phyloP scores from a whole-genome alignment of 2,888 invertebrate genomes.

The Andrena fulva region DNA sequence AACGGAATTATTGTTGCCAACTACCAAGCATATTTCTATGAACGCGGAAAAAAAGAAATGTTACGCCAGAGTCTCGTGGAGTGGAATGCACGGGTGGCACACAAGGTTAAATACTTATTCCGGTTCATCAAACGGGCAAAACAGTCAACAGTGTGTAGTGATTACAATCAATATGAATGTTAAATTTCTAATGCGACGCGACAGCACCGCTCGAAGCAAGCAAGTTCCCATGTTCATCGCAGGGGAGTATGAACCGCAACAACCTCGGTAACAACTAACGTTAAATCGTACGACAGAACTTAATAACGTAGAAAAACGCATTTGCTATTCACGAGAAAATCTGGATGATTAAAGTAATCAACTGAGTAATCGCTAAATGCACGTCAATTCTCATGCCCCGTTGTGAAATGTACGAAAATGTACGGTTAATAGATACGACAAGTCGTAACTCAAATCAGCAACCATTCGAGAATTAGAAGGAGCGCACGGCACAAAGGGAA shows the following conservation, averaged over 20 bases:
- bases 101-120: not conserved
- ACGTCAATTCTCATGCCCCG: too few species aligned
- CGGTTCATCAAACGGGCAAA: not conserved
- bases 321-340: too few species aligned
- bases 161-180: conserved; percentile 20
- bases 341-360: too few species aligned
- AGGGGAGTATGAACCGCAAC: not conserved
- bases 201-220: not conserved
- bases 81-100: not conserved
- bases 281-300: not conserved
- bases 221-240: not conserved
- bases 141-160: conserved; percentile 1
- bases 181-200: conserved; percentile 27
- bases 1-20: conserved; percentile 22
- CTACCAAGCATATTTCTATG: not conserved
- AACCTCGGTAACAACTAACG: not conserved
- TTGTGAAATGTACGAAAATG: not conserved
- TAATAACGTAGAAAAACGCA: not conserved
- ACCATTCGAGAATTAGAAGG: not conserved
- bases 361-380: too few species aligned
- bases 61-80: not conserved
- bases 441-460: too few species aligned
- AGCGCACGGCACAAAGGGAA: not conserved
- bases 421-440: not conserved
- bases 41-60: not conserved